Evolutionary conservation across 2,797 vertebrate genomes (phyloP).

Genomic region (Liasis olivaceus): DNA sequence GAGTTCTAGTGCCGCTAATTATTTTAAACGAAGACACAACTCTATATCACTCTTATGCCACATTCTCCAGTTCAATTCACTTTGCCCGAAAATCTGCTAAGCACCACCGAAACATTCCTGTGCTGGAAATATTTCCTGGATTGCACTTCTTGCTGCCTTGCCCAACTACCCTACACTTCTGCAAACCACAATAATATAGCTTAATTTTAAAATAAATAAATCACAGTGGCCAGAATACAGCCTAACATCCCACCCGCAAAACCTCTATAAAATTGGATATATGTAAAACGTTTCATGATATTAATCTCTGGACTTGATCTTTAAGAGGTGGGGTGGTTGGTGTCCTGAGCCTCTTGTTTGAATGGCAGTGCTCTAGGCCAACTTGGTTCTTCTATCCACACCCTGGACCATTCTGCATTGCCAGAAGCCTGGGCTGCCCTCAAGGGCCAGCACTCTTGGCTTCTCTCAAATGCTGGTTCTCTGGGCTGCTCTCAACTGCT

Average conservation of each 20-base stretch:
- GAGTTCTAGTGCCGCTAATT: background rate
- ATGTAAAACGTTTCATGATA: background rate
- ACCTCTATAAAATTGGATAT: too few relatives aligned
- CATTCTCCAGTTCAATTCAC: background rate
- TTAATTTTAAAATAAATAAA: background rate
- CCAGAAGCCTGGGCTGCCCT: background rate
- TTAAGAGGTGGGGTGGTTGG: background rate
- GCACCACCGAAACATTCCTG: background rate
- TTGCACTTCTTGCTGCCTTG: background rate
- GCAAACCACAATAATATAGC: background rate
- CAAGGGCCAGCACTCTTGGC: background rate
- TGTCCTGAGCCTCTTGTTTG: background rate
- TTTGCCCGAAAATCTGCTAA: background rate
- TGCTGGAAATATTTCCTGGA: background rate
- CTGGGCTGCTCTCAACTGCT: background rate
- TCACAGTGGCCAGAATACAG: background rate
- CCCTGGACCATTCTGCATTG: background rate
- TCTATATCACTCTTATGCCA: too few relatives aligned
- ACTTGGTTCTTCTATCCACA: background rate
- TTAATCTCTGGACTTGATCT: background rate
- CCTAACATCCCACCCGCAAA: too few relatives aligned
- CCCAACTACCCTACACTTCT: background rate
- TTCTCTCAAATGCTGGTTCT: background rate
- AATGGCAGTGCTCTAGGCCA: background rate
- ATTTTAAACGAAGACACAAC: too few relatives aligned